Evolutionary conservation across 2,113 vertebrate species (phyloP).

Genomic region (Agapornis roseicollis): DNA sequence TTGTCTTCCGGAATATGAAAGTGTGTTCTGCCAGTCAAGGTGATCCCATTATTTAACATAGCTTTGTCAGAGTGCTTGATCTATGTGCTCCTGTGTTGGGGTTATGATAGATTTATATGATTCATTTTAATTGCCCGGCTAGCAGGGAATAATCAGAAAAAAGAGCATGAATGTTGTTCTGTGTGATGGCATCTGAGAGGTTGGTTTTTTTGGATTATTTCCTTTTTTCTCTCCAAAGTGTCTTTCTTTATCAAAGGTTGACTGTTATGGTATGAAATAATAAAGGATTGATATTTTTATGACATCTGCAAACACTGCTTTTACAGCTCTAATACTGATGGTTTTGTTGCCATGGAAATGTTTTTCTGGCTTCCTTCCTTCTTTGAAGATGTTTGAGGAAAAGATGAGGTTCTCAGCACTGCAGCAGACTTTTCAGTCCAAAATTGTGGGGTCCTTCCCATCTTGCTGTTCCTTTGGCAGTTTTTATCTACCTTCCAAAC

Average conservation of each 20-base stretch:
- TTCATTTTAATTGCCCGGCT: slow-evolving; percentile 24
- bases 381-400: background rate
- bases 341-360: slow-evolving; percentile 22
- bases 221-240: background rate
- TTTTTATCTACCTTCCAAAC: background rate
- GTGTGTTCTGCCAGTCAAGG: slow-evolving; percentile 9
- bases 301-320: background rate
- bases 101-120: background rate
- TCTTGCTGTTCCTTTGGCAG: background rate
- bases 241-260: slow-evolving; percentile 15
- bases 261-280: slow-evolving; percentile 3
- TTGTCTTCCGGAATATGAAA: slow-evolving; percentile 15
- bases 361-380: slow-evolving; percentile 58
- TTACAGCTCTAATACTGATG: slow-evolving; percentile 27
- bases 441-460: background rate
- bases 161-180: slow-evolving; percentile 36
- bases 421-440: background rate
- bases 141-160: slow-evolving; percentile 42
- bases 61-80: slow-evolving; percentile 18
- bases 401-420: background rate
- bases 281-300: slow-evolving; percentile 16
- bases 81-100: slow-evolving; percentile 29
- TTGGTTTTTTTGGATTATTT: slow-evolving; percentile 8
- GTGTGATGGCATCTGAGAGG: slow-evolving; percentile 26
- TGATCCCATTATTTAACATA: slow-evolving; percentile 16